Evolutionary conservation across 2,797 vertebrate genomes (phyloP).

Genomic region (Stomatorhinus walkeri): DNA sequence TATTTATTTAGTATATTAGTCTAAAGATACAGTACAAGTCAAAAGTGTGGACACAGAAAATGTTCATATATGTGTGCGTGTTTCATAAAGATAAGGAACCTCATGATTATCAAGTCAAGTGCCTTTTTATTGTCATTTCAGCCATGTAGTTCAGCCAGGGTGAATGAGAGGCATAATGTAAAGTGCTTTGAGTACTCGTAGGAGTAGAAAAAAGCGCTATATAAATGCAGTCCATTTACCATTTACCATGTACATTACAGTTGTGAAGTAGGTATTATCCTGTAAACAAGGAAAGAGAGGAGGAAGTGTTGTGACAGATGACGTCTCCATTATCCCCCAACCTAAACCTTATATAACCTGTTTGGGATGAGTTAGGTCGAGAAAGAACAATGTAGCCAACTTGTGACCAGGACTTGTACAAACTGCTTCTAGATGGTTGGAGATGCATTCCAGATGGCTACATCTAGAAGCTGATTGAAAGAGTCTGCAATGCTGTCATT

Average conservation of each 20-base stretch:
- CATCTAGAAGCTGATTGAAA: neutral
- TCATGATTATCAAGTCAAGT: neutral
- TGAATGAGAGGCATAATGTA: too few species aligned
- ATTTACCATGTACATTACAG: neutral
- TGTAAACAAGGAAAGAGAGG: neutral
- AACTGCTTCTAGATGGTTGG: neutral
- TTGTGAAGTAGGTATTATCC: neutral
- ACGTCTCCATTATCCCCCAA: neutral
- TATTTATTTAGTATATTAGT: neutral
- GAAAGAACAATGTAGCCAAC: neutral
- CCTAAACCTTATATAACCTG: neutral
- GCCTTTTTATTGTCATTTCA: neutral
- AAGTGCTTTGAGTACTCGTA: too few species aligned
- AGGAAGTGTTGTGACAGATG: neutral
- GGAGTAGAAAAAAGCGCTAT: too few species aligned
- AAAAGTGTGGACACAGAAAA: neutral
- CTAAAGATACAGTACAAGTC: neutral
- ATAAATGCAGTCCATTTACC: too few species aligned
- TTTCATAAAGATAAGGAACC: neutral
- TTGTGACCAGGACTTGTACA: neutral
- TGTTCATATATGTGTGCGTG: neutral
- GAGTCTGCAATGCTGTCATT: neutral
- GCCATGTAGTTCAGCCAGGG: too few species aligned
- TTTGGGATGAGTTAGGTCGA: neutral
- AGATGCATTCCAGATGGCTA: neutral